These are phyloP conservation scores for Epizoanthus ramosus DNA, from an alignment of 92 coral and sea anemone species.

Conservation along the genomic window DNA sequence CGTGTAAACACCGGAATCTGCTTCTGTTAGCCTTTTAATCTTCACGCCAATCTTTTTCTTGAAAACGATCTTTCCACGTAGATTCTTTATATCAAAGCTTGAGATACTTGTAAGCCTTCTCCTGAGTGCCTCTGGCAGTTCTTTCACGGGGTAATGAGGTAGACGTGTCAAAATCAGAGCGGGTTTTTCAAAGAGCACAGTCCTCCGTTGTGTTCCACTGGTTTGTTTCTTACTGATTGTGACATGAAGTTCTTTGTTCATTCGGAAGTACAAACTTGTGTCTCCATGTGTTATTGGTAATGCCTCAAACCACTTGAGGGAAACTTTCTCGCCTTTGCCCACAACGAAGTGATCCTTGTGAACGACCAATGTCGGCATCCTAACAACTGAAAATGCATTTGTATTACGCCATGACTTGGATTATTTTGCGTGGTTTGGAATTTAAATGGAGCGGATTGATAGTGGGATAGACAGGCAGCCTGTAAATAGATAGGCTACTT, in stretches of 20 bases:
- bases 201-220: not conserved
- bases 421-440: too few species aligned
- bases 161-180: constrained; percentile 7
- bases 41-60: constrained; percentile 15
- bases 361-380: constrained; percentile 17
- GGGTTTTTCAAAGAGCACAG: constrained; percentile 19
- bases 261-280: constrained; percentile 11
- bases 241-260: constrained; percentile 21
- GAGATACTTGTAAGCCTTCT: constrained; percentile 3
- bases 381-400: constrained; percentile 8
- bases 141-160: constrained; percentile 10
- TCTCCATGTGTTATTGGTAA: not conserved
- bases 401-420: too few species aligned
- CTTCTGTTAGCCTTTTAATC: constrained; percentile 8
- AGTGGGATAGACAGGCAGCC: too few species aligned
- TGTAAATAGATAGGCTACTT: too few species aligned
- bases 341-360: constrained; percentile 5
- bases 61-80: constrained; percentile 6
- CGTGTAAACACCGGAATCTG: constrained; percentile 23
- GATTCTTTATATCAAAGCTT: constrained; percentile 4
- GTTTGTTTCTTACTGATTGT: constrained; percentile 1
- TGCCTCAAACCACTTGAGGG: constrained; percentile 21
- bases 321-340: constrained; percentile 21
- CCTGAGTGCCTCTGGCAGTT: constrained; percentile 11
- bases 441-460: too few species aligned